phyloP scores from a whole-genome alignment of 2,888 invertebrate species.

The Cephus runcator region DNA sequence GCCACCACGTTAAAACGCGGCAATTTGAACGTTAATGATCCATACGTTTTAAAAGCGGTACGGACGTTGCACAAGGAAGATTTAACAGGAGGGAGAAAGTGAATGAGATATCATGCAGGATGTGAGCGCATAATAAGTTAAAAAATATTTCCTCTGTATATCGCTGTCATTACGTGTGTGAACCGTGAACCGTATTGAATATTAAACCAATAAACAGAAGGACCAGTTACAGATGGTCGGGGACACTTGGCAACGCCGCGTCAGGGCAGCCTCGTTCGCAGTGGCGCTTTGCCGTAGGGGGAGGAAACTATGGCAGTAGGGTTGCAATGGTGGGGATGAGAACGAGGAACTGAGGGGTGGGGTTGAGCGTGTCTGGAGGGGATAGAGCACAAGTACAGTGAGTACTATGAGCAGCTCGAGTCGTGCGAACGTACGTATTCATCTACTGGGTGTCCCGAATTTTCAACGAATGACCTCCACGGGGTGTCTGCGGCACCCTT shows the following conservation, averaged over 20 bases:
- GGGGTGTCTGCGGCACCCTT: neutral
- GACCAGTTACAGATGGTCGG: slow-evolving; percentile 49
- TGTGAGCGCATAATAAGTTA: neutral
- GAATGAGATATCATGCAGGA: neutral
- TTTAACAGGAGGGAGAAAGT: neutral
- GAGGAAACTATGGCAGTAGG: slow-evolving; percentile 17
- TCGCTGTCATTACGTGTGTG: slow-evolving; percentile 4
- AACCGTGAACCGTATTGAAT: slow-evolving; percentile 48
- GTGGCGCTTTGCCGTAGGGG: slow-evolving; percentile 36
- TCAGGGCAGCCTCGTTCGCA: slow-evolving; percentile 39
- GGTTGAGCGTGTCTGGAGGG: slow-evolving; percentile 9
- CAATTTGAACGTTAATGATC: neutral
- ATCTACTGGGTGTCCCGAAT: slow-evolving; percentile 28
- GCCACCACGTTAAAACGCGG: neutral
- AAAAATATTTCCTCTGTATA: neutral
- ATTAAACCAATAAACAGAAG: slow-evolving; percentile 53
- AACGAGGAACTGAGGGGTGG: neutral
- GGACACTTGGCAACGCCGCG: slow-evolving; percentile 50
- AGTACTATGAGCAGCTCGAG: slow-evolving; percentile 17
- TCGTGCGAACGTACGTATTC: slow-evolving; percentile 19
- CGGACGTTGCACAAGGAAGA: neutral
- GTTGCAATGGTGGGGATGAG: slow-evolving; percentile 14
- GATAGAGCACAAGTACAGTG: slow-evolving; percentile 24
- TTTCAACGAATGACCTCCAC: neutral
- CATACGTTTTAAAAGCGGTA: neutral